phyloP scores from a whole-genome alignment of 2,888 invertebrate genomes.

The Alcis repandata region DNA sequence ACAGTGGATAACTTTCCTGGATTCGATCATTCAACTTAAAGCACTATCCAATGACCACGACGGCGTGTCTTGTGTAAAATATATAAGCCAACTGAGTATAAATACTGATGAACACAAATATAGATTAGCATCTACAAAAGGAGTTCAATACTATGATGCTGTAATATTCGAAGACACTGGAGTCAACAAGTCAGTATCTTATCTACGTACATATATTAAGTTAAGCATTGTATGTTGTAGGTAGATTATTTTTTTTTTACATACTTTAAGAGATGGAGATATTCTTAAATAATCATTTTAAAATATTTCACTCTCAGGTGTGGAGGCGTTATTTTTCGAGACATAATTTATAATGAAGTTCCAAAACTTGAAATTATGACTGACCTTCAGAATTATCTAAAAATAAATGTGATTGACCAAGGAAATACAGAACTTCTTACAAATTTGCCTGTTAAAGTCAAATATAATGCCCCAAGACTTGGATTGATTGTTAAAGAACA shows the following conservation, averaged over 20 bases:
- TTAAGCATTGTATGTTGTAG: background rate
- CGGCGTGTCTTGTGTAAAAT: slow-evolving; percentile 22
- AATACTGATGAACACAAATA: slow-evolving; percentile 20
- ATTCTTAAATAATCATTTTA: too few species aligned
- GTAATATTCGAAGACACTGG: slow-evolving; percentile 10
- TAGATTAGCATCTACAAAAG: background rate
- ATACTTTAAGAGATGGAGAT: too few species aligned
- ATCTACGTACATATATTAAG: too few species aligned
- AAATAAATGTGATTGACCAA: background rate
- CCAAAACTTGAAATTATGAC: slow-evolving; percentile 10
- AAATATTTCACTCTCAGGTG: slow-evolving; percentile 16
- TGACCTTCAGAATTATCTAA: slow-evolving; percentile 11
- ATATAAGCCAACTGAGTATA: slow-evolving; percentile 31
- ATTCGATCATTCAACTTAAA: slow-evolving; percentile 33
- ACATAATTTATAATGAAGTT: slow-evolving; percentile 12
- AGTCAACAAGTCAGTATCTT: slow-evolving; percentile 11
- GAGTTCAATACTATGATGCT: slow-evolving; percentile 12
- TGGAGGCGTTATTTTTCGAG: slow-evolving; percentile 20
- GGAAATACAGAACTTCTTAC: background rate
- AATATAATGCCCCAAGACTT: background rate
- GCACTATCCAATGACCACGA: slow-evolving; percentile 18
- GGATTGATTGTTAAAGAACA: slow-evolving; percentile 2
- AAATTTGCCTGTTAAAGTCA: background rate
- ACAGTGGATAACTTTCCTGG: slow-evolving; percentile 35
- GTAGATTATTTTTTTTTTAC: too few species aligned